Evolutionary conservation across 2,797 vertebrate species (phyloP), one percentile per base, ranked within the genome.

Genomic region (Parauchenoglanis ngamensis): DNA sequence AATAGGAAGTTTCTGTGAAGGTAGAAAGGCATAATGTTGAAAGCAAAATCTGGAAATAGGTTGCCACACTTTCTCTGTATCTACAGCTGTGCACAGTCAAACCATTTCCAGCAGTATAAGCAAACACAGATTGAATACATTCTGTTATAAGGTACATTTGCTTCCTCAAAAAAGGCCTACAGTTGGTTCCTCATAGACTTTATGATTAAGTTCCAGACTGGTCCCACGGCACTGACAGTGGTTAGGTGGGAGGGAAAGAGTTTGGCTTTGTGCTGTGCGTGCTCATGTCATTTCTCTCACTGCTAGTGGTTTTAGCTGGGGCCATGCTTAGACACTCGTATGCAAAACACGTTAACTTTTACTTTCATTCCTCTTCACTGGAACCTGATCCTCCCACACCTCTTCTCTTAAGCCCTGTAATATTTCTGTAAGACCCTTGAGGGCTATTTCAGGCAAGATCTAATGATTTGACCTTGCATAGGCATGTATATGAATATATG

Each of bases 301-400:
- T 21, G 46, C 23, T 65, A 21, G 31, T 46, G 46, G 46, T 46
- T 77, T 56, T 25, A 44, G 80, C 65, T 75, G 10, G n/a, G 28
- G 44, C 67, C 65, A 70, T 76, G 72, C 63, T 80, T 68, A 54
- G 77, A 35, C 31, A 46, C 70, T 79, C 85, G 65, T 82, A 82
- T 88, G 82, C 84, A 59, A 85, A 88, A 88, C 82, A 86, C 25
- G 72, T 85, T 90, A 88, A 88, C 68, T 84, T 72, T 73, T 87
- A 70, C 65, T 87, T 88, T 87, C 57, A 85, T 63, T 90, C 72
- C 23, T 61, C 49, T 68, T 59, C 56, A 73, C 44, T 78, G 83
- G 46, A 88, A 90, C 72, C 17, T 44, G 57, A 65, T 88, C 81
- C 67, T 67, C 56, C 78, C 75, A 65, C 72, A 56, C 21, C 31